phyloP scores from a whole-genome alignment of 1,140 invertebrate species.

The Aleiodes sp. region DNA sequence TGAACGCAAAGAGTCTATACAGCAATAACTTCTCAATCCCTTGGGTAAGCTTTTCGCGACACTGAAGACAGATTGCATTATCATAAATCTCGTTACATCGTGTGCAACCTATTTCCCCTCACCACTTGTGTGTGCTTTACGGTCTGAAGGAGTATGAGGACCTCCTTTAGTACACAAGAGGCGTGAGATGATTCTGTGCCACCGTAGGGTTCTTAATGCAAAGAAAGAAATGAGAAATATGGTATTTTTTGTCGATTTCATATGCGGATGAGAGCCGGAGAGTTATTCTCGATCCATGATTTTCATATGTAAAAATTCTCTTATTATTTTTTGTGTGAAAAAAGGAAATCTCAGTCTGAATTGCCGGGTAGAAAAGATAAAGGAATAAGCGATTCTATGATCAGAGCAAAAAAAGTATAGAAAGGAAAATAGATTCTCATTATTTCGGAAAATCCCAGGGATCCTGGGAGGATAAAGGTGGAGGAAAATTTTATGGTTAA shows the following conservation, averaged over 20 bases:
- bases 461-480: neutral
- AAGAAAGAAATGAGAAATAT: neutral
- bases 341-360: neutral
- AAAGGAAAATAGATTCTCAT: neutral
- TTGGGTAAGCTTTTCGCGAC: neutral
- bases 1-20: neutral
- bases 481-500: neutral
- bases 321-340: neutral
- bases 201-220: neutral
- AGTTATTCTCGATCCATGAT: slow-evolving; percentile 26
- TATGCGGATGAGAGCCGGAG: neutral
- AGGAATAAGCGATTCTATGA: slow-evolving; percentile 6
- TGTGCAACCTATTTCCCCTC: no score
- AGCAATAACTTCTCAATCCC: slow-evolving; percentile 17
- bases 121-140: slow-evolving; percentile 16
- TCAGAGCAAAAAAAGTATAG: neutral
- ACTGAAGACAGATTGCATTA: slow-evolving; percentile 41
- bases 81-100: slow-evolving; percentile 35
- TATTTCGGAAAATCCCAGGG: slow-evolving; percentile 1
- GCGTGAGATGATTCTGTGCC: neutral
- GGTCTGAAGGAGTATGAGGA: neutral
- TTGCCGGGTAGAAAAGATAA: neutral
- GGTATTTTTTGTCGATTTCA: neutral
- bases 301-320: slow-evolving; percentile 18
- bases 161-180: neutral